Percentiles rank a stretch among this genome's conserved stretches.
phyloP scores from a whole-genome alignment of 2,113 vertebrate species.

The Brienomyrus brachyistius region DNA sequence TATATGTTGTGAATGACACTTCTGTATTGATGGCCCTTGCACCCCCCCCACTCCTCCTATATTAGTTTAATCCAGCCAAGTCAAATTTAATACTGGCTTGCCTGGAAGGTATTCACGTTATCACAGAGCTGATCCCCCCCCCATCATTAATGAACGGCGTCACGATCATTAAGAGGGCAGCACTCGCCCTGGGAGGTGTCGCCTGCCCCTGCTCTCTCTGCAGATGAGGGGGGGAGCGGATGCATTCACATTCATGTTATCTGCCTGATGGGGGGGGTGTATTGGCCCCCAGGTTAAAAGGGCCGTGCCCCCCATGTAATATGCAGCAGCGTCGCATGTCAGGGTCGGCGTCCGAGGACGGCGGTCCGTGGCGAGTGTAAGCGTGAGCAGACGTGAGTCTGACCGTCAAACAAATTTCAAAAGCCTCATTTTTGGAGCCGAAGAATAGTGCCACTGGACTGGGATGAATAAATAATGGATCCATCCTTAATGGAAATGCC shows the following conservation, averaged over 20 bases:
- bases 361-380: constrained; percentile 39
- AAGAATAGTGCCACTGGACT: constrained; percentile 26
- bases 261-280: neutral
- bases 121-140: neutral
- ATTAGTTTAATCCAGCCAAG: constrained; percentile 10
- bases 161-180: constrained; percentile 19
- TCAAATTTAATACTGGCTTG: constrained; percentile 11
- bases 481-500: constrained; percentile 43
- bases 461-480: constrained; percentile 48
- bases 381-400: constrained; percentile 37
- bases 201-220: neutral
- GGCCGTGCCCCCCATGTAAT: constrained; percentile 27
- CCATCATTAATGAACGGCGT: constrained; percentile 24
- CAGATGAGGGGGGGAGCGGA: neutral
- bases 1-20: neutral
- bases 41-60: neutral
- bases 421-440: constrained; percentile 22
- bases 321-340: constrained; percentile 30
- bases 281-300: neutral
- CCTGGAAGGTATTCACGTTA: constrained; percentile 16
- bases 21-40: neutral
- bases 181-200: constrained; percentile 2
- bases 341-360: constrained; percentile 29
- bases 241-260: constrained; percentile 8
- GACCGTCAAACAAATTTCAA: constrained; percentile 32